Base-by-base conservation (phyloP, 2,797 vertebrate species). In the Macroramphosus scolopax region DNA sequence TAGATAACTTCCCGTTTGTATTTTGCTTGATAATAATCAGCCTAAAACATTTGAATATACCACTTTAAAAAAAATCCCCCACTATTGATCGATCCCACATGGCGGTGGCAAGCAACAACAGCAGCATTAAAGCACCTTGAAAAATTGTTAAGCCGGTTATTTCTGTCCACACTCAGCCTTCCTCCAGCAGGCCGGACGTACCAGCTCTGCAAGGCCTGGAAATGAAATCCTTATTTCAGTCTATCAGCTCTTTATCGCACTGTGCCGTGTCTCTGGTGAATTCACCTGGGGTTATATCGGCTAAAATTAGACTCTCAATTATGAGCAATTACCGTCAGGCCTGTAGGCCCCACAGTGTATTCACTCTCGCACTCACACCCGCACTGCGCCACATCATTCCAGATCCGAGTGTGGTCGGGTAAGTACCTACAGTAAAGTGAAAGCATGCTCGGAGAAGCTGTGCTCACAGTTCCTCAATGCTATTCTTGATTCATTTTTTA, bases 231-330 rank as follows among this genome's bases (percentile, higher is more conserved):
- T 72, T 67, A 68, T 76, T 86, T 74, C 75, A 55, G 64, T 72
- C 61, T 50, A 70, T 65, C 14, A 25, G 51, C 78, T 79, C 77
- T 75, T 83, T 72, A 52, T 83, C 72, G 82, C 77, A 81, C 75
- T 86, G 85, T 83, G 85, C 80, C 77, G 68, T 72, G 69, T 80
- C 84, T 83, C 86, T 66, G 22, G 79, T 84, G 88, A 77, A 80
- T 89, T 89, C 85, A 90, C 88, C 87, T 90, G 87, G 77, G 88
- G 86, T 90, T 89, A 80, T 71, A 74, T 70, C 56, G 5, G 70
- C 84, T 89, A 89, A 89, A 89, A 87, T 89, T 89, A 90, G 85
- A 77, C 78, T 67, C 70, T 80, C 86, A 90, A 90, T 91, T 87
- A 91, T 82, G 81, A 89, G 84, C 82, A 87, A 89, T 90, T 91